A percentile compares a stretch with the other conserved stretches of the same genome.
Evolutionary conservation across 2,888 invertebrate species (phyloP).

Genomic region (Nebria salina): DNA sequence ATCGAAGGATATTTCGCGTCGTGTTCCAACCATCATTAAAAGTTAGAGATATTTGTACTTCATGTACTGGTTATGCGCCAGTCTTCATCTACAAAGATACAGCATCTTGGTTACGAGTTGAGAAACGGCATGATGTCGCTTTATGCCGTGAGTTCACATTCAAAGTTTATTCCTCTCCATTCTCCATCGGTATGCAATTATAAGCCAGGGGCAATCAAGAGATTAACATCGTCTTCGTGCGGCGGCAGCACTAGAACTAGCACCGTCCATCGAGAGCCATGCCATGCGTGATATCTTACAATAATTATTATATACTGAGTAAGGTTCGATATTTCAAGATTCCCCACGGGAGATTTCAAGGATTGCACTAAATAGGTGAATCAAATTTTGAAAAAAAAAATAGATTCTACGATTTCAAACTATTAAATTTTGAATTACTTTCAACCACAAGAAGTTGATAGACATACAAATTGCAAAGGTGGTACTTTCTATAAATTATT

Average conservation of each 20-base stretch:
- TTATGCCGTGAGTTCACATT: constrained; percentile 7
- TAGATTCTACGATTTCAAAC: too few species aligned
- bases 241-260: not conserved
- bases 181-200: constrained; percentile 27
- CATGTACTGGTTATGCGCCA: not conserved
- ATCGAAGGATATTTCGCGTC: too few species aligned
- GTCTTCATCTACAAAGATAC: not conserved
- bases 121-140: not conserved
- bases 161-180: constrained; percentile 22
- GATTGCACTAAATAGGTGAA: not conserved
- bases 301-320: not conserved
- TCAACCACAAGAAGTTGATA: too few species aligned
- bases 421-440: too few species aligned
- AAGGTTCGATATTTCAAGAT: not conserved
- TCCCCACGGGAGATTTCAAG: not conserved
- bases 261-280: not conserved
- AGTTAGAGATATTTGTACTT: not conserved
- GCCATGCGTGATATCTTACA: constrained; percentile 4
- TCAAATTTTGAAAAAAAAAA: too few species aligned
- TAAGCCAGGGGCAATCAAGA: constrained; percentile 21
- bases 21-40: too few species aligned
- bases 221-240: constrained; percentile 6
- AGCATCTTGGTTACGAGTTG: not conserved
- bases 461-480: too few species aligned
- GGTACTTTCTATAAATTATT: not conserved